Evolutionary conservation across 2,113 vertebrate species (phyloP).

Genomic region (Lagopus muta): DNA sequence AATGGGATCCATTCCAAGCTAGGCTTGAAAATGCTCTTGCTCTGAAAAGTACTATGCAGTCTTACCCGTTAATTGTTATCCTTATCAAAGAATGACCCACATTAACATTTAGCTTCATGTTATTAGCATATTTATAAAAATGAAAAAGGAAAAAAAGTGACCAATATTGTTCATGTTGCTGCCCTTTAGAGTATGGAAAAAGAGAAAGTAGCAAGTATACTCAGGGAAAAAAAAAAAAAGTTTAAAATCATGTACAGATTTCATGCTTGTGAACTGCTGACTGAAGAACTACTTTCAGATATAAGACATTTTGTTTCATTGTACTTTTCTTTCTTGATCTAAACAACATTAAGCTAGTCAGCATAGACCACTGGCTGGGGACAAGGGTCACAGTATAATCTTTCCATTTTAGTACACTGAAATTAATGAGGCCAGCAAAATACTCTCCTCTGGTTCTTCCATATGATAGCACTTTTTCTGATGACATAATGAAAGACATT

Average conservation of each 20-base stretch:
- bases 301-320: constrained; percentile 31
- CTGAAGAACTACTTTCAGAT: constrained; percentile 47
- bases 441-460: constrained; percentile 37
- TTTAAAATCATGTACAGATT: constrained; percentile 44
- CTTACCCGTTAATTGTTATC: constrained; percentile 82
- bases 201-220: constrained; percentile 36
- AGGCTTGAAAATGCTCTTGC: constrained; percentile 75
- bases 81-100: constrained; percentile 83
- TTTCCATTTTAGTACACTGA: constrained; percentile 63
- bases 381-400: constrained; percentile 64
- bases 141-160: constrained; percentile 37
- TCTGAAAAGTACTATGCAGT: constrained; percentile 77
- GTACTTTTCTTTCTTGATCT: constrained; percentile 52
- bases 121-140: constrained; percentile 82
- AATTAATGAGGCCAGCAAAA: constrained; percentile 72
- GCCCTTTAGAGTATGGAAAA: constrained; percentile 38
- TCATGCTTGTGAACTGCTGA: constrained; percentile 30
- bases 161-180: constrained; percentile 59
- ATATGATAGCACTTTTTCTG: constrained; percentile 58
- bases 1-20: constrained; percentile 78
- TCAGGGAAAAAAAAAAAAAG: neutral
- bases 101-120: constrained; percentile 81
- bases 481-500: constrained; percentile 71
- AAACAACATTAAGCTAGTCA: constrained; percentile 75
- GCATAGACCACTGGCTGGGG: constrained; percentile 58